Evolutionary conservation across 2,888 invertebrate species (phyloP).

Genomic region (Deladenus siricidicola): DNA sequence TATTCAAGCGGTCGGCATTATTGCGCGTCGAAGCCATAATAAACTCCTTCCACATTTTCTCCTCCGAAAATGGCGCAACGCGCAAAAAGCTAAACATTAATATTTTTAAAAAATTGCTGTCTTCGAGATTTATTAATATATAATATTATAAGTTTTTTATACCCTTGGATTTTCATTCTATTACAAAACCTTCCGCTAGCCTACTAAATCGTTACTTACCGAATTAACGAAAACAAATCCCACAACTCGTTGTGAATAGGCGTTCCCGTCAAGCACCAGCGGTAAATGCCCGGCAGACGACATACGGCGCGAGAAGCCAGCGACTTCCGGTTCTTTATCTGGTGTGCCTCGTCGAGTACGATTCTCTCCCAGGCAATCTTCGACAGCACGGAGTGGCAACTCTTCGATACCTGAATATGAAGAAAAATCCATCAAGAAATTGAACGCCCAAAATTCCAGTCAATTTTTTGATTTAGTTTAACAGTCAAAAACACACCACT

Average conservation of each 20-base stretch:
- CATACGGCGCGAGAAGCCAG: conserved; percentile 61
- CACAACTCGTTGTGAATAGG: conserved; percentile 87
- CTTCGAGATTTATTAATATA: no score
- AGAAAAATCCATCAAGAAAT: not conserved
- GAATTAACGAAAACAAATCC: conserved; percentile 59
- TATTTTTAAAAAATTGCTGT: not conserved
- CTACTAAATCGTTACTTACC: no score
- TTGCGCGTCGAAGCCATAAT: conserved; percentile 60
- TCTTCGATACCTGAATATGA: conserved; percentile 17
- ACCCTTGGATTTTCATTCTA: no score
- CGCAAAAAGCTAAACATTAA: conserved; percentile 64
- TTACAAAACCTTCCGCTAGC: no score
- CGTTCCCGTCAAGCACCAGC: conserved; percentile 80
- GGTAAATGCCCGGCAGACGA: conserved; percentile 61
- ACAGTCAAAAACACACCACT: not conserved
- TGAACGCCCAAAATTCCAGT: not conserved
- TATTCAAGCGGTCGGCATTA: conserved; percentile 65
- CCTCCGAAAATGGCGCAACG: conserved; percentile 80
- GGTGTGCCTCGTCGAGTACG: conserved; percentile 86
- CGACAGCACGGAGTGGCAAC: conserved; percentile 52
- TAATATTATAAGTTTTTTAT: no score
- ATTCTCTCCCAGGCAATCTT: conserved; percentile 74
- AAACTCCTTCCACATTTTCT: conserved; percentile 83
- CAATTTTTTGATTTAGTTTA: not conserved
- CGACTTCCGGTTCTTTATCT: conserved; percentile 69